These are phyloP conservation scores for Lagopus leucura DNA, from an alignment of 2,113 vertebrate genomes.

Conservation along the genomic window DNA sequence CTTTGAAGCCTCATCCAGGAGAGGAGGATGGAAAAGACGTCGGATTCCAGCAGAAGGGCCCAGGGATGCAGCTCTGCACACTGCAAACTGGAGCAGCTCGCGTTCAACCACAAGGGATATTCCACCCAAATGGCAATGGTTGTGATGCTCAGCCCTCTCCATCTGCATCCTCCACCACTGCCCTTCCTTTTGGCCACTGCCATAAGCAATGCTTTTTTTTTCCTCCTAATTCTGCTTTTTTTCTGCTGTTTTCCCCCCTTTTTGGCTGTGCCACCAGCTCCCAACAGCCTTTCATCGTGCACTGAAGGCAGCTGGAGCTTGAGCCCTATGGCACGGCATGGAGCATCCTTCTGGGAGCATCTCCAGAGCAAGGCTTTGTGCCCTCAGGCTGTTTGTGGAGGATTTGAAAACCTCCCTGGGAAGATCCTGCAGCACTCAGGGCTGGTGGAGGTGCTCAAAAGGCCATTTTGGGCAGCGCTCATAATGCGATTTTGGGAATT, in stretches of 20 bases:
- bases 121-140: not conserved
- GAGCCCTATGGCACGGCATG: not conserved
- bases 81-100: not conserved
- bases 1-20: not conserved
- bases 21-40: not conserved
- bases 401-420: not conserved
- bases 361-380: not conserved
- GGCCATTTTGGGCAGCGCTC: not conserved
- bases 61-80: not conserved
- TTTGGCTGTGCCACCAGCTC: not conserved
- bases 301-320: not conserved
- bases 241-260: not conserved
- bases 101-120: not conserved
- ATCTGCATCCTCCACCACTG: rapidly evolving
- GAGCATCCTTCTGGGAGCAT: not conserved
- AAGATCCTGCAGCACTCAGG: not conserved
- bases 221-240: rapidly evolving
- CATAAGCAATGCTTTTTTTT: not conserved
- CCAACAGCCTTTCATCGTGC: too few relatives aligned
- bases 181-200: not conserved
- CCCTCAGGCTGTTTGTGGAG: not conserved
- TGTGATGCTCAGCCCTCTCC: not conserved
- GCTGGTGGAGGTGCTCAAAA: not conserved
- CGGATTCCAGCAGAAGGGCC: not conserved
- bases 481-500: not conserved